These are phyloP conservation scores for Anneissia japonica DNA, from an alignment of 35 echinoderm and acorn worm species.

Conservation along the genomic window DNA sequence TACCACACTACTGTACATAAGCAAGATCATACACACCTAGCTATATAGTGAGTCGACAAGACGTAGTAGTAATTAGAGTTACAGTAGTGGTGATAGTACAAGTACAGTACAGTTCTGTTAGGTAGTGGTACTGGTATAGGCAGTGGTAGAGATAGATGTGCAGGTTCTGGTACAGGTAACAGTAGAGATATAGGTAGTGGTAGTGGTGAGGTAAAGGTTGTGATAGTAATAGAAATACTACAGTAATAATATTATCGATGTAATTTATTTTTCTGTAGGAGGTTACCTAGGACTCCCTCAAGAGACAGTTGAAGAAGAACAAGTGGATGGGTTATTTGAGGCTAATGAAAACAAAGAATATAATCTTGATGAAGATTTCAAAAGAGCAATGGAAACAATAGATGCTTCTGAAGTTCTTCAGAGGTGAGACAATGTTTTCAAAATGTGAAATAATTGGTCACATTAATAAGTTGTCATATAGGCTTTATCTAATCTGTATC, in stretches of 20 bases:
- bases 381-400: slow-evolving; percentile 67
- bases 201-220: not conserved
- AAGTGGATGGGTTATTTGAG: slow-evolving; percentile 49
- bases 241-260: too few relatives aligned
- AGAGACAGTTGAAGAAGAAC: slow-evolving; percentile 25
- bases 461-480: not conserved
- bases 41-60: too few relatives aligned
- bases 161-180: too few relatives aligned
- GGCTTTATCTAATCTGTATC: not conserved
- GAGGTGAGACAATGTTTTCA: not conserved
- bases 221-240: too few relatives aligned
- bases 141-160: too few relatives aligned
- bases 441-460: not conserved
- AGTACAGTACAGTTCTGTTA: too few relatives aligned
- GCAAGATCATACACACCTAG: too few relatives aligned
- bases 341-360: slow-evolving; percentile 36
- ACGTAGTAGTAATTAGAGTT: too few relatives aligned
- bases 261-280: slow-evolving; percentile 29
- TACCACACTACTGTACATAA: too few relatives aligned
- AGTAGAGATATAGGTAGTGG: not conserved
- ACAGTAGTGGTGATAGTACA: too few relatives aligned
- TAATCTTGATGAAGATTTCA: slow-evolving; percentile 55
- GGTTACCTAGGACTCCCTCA: slow-evolving; percentile 74
- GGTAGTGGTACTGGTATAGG: too few relatives aligned
- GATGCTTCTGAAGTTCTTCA: slow-evolving; percentile 57